Evolutionary conservation across 2,888 invertebrate genomes (phyloP).

Genomic region (Oscheius sp.): DNA sequence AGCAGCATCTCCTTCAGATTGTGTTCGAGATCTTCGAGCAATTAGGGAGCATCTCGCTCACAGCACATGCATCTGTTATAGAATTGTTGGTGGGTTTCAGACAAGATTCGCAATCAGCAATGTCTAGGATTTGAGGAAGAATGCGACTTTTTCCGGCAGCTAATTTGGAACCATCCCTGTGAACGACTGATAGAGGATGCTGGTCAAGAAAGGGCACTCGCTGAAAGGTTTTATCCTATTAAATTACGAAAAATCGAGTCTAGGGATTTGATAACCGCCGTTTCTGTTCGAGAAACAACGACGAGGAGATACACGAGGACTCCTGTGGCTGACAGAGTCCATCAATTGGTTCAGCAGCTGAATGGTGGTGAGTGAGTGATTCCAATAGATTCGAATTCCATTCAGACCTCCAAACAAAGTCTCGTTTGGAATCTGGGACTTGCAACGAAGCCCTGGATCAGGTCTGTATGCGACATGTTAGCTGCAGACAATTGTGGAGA

Average conservation of each 20-base stretch:
- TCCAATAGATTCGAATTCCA: background rate
- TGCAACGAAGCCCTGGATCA: conserved; percentile 68
- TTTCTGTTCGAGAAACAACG: conserved; percentile 1
- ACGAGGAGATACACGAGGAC: conserved; percentile 46
- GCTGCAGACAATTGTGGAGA: conserved; percentile 70
- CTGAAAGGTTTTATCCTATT: conserved; percentile 11
- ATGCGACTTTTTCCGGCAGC: conserved; percentile 55
- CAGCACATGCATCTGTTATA: conserved; percentile 49
- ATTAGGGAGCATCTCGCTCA: conserved; percentile 43
- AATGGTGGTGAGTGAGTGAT: conserved; percentile 44
- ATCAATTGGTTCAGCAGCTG: conserved; percentile 51
- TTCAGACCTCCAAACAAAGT: conserved; percentile 39
- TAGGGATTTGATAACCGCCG: background rate
- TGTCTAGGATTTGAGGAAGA: conserved; percentile 50
- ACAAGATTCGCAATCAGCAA: background rate
- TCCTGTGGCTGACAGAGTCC: conserved; percentile 49
- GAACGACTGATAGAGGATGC: conserved; percentile 49
- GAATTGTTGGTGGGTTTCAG: conserved; percentile 44
- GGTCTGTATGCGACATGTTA: conserved; percentile 68
- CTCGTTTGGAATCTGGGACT: conserved; percentile 48
- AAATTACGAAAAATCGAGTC: background rate
- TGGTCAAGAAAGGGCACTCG: conserved; percentile 38
- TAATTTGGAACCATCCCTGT: conserved; percentile 60
- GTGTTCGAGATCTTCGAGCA: conserved; percentile 48
- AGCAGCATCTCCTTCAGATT: conserved; percentile 54